Evolutionary conservation across 1,140 invertebrate species (phyloP), one percentile per base, ranked within the genome.

Genomic region (Limonius californicus): DNA sequence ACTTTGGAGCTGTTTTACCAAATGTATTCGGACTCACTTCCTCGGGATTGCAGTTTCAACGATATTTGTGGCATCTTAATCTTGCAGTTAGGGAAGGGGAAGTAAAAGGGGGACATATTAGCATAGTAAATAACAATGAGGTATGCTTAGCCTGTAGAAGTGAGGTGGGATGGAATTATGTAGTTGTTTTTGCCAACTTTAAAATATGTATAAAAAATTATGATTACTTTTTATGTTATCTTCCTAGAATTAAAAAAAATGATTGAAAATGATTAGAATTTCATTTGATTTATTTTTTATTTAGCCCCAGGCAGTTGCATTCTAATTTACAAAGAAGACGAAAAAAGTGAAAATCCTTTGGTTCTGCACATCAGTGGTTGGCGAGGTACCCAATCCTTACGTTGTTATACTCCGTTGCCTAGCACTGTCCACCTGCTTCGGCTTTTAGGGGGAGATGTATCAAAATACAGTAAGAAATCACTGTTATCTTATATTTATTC

Each of bases 341-440:
- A 78, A 56, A 64, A 68, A 18, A 66, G 70, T 53, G 68, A 71
- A 55, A 74, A 71, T 61, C 67, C 76, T 15, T 80, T 90, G 47
- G 81, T 81, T 4, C 77, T 96, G 19, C 82, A 86, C 20, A 76
- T 97, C 42, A 92, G 93, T 56, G 94, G 93, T 0, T 97, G 95
- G 94, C 85, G 89, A 69, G 95, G 95, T n/a, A 89, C 86, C 8
- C 86, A 85, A 61, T 93, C 92, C 4, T 75, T 95, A 19, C 82
- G 94, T 27, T 91, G 90, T 12, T 98, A 97, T 76, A 88, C 95
- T 14, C 85, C 90, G 18, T 81, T 86, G 55, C 82, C 86, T 64
- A 93, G 95, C 73, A 85, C 92, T 15, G 82, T 93, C 27, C 95
- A 97, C 79, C 91, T 89, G 65, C 78, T 97, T 27, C 78, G 93